Percentiles rank a stretch among this genome's conserved stretches.
These are phyloP conservation scores for Corythaixoides concolor DNA, from an alignment of 2,113 vertebrate genomes.

Conservation along the genomic window DNA sequence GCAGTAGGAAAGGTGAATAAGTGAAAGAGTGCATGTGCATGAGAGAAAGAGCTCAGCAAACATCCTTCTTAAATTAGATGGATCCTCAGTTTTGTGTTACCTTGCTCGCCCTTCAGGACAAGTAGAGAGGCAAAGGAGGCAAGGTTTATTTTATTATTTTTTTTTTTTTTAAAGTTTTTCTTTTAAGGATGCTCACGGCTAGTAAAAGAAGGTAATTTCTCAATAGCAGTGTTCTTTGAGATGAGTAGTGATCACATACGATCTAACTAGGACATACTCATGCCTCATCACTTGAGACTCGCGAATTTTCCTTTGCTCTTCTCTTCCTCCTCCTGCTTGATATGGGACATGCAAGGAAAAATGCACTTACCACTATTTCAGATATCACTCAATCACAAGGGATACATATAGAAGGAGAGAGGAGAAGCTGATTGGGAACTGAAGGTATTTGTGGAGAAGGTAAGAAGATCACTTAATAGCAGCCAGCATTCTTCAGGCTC, in stretches of 20 bases:
- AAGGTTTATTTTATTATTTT: background rate
- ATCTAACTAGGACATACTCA: background rate
- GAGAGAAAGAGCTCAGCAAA: conserved; percentile 69
- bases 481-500: background rate
- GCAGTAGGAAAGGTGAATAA: conserved; percentile 58
- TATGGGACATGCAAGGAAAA: background rate
- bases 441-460: background rate
- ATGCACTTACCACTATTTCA: rapidly evolving
- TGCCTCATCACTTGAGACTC: background rate
- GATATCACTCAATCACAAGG: background rate
- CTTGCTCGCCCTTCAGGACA: conserved; percentile 67
- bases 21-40: conserved; percentile 67
- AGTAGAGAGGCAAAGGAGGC: background rate
- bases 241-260: background rate
- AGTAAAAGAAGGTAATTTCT: conserved; percentile 3
- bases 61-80: conserved; percentile 63
- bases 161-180: background rate
- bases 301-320: background rate
- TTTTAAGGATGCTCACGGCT: background rate
- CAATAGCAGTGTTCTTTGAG: background rate
- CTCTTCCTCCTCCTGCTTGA: background rate
- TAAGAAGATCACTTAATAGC: background rate
- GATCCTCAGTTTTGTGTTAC: conserved; percentile 41
- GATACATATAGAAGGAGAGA: background rate
- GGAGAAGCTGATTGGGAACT: background rate